These are phyloP conservation scores for Cebuella pygmaea DNA, from an alignment of 2,797 vertebrate species.

Conservation along the genomic window DNA sequence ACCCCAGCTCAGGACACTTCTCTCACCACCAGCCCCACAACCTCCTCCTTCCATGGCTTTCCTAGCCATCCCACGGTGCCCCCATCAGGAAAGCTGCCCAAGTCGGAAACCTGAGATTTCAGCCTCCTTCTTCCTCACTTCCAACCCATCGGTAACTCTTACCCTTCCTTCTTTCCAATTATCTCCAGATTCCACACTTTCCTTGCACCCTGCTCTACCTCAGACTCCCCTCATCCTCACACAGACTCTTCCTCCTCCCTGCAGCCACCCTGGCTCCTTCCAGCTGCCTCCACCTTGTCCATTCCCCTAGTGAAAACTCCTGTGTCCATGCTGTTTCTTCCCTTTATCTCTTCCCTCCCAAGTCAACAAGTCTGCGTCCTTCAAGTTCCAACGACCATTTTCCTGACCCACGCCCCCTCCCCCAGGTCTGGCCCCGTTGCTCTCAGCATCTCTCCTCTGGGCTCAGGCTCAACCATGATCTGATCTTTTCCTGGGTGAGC, in stretches of 20 bases:
- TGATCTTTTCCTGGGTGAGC: neutral
- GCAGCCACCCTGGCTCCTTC: neutral
- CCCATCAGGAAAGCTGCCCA: neutral
- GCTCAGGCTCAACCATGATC: neutral
- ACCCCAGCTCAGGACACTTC: neutral
- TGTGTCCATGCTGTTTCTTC: neutral
- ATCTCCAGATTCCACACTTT: rapidly evolving
- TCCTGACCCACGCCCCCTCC: neutral
- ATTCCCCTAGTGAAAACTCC: rapidly evolving
- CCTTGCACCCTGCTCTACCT: neutral
- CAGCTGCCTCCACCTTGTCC: rapidly evolving
- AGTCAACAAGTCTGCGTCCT: neutral
- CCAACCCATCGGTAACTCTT: neutral
- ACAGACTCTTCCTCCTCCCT: neutral
- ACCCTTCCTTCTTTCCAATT: too few relatives aligned
- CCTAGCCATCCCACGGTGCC: neutral
- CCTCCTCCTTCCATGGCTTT: neutral
- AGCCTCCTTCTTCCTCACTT: too few relatives aligned
- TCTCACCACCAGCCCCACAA: neutral
- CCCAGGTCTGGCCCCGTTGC: neutral
- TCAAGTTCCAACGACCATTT: neutral
- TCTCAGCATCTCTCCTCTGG: neutral
- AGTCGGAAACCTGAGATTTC: neutral
- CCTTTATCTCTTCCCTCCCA: neutral
- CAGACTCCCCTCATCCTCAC: neutral